Evolutionary conservation across 2,113 vertebrate genomes (phyloP), one percentile per base, ranked within the genome.

Genomic region (Gorilla gorilla): DNA sequence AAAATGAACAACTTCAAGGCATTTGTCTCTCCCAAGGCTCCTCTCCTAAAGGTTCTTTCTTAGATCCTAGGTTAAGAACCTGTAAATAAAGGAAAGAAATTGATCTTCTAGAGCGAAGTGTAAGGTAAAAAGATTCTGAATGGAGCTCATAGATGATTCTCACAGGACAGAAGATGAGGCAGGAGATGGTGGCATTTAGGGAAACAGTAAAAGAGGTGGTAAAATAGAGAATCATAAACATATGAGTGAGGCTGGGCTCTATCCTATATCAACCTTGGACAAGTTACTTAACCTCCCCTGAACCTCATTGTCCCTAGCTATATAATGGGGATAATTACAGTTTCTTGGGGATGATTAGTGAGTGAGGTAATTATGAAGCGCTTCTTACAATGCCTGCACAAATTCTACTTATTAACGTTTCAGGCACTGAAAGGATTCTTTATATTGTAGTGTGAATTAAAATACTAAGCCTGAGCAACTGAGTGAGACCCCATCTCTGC

Each of bases 1-100:
- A 91, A 97, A 90, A 88, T 8, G 23, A 30, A 82, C 13, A 9
- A 35, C 83, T 94, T 96, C n/a, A 94, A 96, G 64, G 40, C 61
- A 76, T 80, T 43, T 68, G 8, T 14, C 45, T 38, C 4, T 64
- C 61, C 27, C 14, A 70, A 11, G 50, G 1, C 43, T 9, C 30
- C 14, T 12, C 30, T 30, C 50, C 6, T 11, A 50, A 11, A 95
- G 14, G 1, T 35, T 27, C 30, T 59, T 83, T 61, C 43, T 90
- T 48, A 73, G 57, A 38, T 27, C 35, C 9, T 23, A 55, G 23
- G 17, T 86, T 43, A 78, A 61, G 89, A 94, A 93, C 18, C 6
- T 35, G 89, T 32, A 92, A 40, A 30, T 35, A 70, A 68, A 87
- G 11, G 38, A 40, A 95, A 92, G 30, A 95, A 87, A 72, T 6